Evolutionary conservation across 1,140 invertebrate genomes (phyloP), one percentile per base, ranked within the genome.

Genomic region (Glossosoma conforme): DNA sequence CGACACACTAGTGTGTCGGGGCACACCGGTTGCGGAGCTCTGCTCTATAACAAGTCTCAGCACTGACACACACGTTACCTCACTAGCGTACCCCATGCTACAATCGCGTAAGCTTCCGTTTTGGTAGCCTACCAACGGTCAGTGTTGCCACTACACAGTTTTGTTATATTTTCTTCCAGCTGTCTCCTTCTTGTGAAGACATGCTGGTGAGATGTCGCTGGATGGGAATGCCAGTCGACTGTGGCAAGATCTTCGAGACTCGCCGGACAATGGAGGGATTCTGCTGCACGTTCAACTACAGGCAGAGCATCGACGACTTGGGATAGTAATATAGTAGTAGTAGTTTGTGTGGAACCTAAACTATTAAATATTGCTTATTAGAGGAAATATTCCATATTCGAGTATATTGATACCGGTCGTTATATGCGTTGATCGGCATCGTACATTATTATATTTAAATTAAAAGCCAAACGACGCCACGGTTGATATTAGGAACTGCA

Each of bases 261-360:
- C 67, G 70, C 6, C 68, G 69, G 4, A 80, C 79, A 1, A 66
- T 69, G n/a, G 69, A 71, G 13, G 79, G 80, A 15, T 77, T 69
- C 53, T 82, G 79, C 60, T 82, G 80, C 46, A 62, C 69, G 2
- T 82, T 81, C 54, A 82, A 82, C 61, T 77, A 78, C 41, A 40
- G 30, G n/a, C 17, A 22, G 1, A 30, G 6, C 10, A 44, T 44
- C 17, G 19, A 24, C 6, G 2, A 46, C 5, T n/a, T 30, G 22
- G 5, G 25, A 3, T 6, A 18, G 22, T 9, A 10, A 44, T 45
- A n/a, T n/a, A n/a, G n/a, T n/a, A n/a, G 25, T 30, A 30, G 8
- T 30, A 30, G n/a, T 30, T 9, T 30, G 25, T 30, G n/a, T 30
- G n/a, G 25, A 30, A 9, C n/a, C 8, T 9, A 30, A 9, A 30